Evolutionary conservation across 2,888 invertebrate species (phyloP), one percentile per base, ranked within the genome.

Genomic region (Belgica antarctica): DNA sequence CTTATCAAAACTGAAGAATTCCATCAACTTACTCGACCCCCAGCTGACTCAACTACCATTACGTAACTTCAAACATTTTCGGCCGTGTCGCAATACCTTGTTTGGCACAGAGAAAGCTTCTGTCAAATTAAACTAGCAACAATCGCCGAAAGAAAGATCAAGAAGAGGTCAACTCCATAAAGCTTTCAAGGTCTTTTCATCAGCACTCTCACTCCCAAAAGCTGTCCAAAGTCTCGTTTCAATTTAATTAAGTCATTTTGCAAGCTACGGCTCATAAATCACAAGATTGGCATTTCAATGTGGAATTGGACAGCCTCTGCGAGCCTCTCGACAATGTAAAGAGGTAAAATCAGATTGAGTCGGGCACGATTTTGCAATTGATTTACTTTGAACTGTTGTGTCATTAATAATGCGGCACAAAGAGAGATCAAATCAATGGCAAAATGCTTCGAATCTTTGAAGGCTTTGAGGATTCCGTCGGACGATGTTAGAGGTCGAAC

Each of bases 211-310:
- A n/a, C n/a, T n/a, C 41, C 34, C n/a, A 46, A 27, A 62, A 5
- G 36, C 24, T 65, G 22, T 31, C 15, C 31, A 17, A 1, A n/a
- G n/a, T n/a, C n/a, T 25, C 22, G 25, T 61, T 61, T n/a, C 28
- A 10, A 66, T 68, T 68, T 68, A 68, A 68, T 68, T 68, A 68
- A 68, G 68, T 47, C 34, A 68, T 57, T 68, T 47, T 27, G 66
- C 1, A 66, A 66, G 8, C 12, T 7, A 19, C 59, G 12, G 47
- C 47, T 68, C 68, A 68, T 68, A 68, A 68, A 68, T 68, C 68
- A 68, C 57, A n/a, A 19, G 15, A 68, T 57, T 57, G 57, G 25
- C 47, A 47, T 46, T 46, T 34, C 19, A 31, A 31, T 62, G 28
- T 4, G 22, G 12, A 25, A 15, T 62, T 34, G 34, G 19, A 28